Evolutionary conservation across 2,113 vertebrate genomes (phyloP), one percentile per base, ranked within the genome.

Genomic region (Australoheros scitulus): DNA sequence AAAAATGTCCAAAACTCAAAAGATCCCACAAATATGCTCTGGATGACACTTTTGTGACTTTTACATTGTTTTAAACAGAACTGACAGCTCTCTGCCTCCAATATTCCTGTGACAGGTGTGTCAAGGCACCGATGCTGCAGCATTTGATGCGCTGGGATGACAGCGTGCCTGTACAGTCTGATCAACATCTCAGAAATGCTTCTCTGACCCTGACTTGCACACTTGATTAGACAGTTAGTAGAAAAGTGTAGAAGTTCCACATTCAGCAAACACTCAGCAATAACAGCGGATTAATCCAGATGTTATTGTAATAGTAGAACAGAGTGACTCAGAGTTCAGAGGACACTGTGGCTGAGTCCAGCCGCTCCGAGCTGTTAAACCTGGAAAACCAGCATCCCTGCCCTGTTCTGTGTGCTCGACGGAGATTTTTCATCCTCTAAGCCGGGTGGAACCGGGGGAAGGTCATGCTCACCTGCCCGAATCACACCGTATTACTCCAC

Each of bases 301-400:
- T 61, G n/a, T 60, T 52, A 60, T 0, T 6, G 29, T 6, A 36
- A 47, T 41, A 26, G 5, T 15, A 22, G 1, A 22, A 32, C 50
- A 78, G 61, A 80, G 24, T 14, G 60, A 76, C 52, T 0, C 15
- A 56, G 59, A 84, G 0, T 20, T 72, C 32, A 50, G 58, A 32
- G 3, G 75, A 61, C 22, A 11, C 47, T 63, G 43, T 24, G 6
- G 10, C 68, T 57, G 60, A 61, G 57, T 59, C 59, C 22, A 6
- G 26, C 24, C 20, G 6, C 34, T 11, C 32, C 8, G 55, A 24
- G 55, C 26, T 20, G 29, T 24, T 50, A 75, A 55, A 76, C 61
- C 78, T 24, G 61, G 59, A 56, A 50, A 11, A 70, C 13, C 72
- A 77, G 64, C 52, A 64, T 86, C 80, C 32, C 64, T 52, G 58